phyloP scores from a whole-genome alignment of 1,140 invertebrate genomes.

The Eubasilissa regina region DNA sequence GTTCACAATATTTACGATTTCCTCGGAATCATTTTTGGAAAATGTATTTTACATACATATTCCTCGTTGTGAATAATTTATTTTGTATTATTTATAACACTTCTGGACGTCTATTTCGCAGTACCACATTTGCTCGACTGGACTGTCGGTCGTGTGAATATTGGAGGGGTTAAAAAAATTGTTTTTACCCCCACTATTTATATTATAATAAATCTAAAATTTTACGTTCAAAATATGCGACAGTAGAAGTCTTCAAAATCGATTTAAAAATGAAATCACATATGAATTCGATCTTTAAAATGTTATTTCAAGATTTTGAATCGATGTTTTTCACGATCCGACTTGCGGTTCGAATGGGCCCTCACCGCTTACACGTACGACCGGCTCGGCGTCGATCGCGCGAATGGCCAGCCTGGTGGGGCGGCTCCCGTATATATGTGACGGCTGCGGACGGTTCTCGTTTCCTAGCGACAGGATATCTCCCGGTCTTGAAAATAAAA shows the following conservation, averaged over 20 bases:
- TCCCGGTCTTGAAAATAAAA: conserved; percentile 36
- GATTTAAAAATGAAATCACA: conserved; percentile 6
- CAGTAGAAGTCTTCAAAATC: too few species aligned
- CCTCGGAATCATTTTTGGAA: conserved; percentile 33
- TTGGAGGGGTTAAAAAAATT: conserved; percentile 26
- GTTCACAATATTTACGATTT: conserved; percentile 22
- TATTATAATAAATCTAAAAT: background rate
- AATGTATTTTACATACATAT: background rate
- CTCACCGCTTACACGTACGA: background rate
- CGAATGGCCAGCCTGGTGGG: conserved; percentile 17
- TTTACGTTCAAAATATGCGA: conserved; percentile 12
- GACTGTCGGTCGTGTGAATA: background rate
- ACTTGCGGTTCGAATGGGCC: background rate
- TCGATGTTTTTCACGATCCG: conserved; percentile 34
- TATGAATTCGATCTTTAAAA: background rate
- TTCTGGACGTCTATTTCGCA: background rate
- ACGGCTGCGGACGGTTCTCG: background rate
- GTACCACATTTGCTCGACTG: background rate
- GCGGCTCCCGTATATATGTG: conserved; percentile 29
- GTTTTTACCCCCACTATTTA: conserved; percentile 10
- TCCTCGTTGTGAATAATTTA: background rate
- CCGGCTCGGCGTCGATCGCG: conserved; percentile 10
- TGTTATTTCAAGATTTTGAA: background rate
- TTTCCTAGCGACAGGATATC: conserved; percentile 9
- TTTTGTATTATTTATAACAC: conserved; percentile 31